phyloP scores from a whole-genome alignment of 1,140 invertebrate genomes.

The Bombus fervidus region DNA sequence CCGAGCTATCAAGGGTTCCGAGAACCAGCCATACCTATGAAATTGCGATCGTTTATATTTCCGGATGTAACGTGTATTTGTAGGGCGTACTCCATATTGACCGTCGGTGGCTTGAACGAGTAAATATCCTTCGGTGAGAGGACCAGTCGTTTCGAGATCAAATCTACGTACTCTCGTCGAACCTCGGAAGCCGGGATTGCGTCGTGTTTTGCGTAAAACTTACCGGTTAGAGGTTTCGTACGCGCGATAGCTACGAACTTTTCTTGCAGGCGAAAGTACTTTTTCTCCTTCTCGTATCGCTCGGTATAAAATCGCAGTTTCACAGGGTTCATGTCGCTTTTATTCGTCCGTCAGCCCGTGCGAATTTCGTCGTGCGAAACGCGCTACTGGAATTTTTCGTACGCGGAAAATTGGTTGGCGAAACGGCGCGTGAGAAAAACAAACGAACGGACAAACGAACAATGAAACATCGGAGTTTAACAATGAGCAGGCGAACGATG shows the following conservation, averaged over 20 bases:
- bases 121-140: constrained; percentile 70
- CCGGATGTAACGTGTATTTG: too few relatives aligned
- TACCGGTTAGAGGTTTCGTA: constrained; percentile 68
- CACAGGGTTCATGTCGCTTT: constrained; percentile 57
- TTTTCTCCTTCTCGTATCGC: constrained; percentile 71
- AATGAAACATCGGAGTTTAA: constrained; percentile 4
- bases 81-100: constrained; percentile 75
- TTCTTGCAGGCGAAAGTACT: constrained; percentile 60
- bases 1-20: constrained; percentile 61
- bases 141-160: constrained; percentile 64
- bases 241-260: constrained; percentile 62
- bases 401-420: neutral
- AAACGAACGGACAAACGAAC: neutral
- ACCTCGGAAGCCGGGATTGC: constrained; percentile 43
- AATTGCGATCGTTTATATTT: neutral
- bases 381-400: neutral
- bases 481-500: neutral
- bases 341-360: neutral
- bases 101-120: constrained; percentile 67
- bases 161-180: constrained; percentile 67
- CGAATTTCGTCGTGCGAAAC: neutral
- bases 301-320: constrained; percentile 72
- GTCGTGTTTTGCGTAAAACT: constrained; percentile 77
- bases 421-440: neutral
- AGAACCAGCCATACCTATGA: constrained; percentile 77